These are phyloP conservation scores for Camptogramma bilineatum DNA, from an alignment of 2,888 invertebrate species.

Conservation along the genomic window DNA sequence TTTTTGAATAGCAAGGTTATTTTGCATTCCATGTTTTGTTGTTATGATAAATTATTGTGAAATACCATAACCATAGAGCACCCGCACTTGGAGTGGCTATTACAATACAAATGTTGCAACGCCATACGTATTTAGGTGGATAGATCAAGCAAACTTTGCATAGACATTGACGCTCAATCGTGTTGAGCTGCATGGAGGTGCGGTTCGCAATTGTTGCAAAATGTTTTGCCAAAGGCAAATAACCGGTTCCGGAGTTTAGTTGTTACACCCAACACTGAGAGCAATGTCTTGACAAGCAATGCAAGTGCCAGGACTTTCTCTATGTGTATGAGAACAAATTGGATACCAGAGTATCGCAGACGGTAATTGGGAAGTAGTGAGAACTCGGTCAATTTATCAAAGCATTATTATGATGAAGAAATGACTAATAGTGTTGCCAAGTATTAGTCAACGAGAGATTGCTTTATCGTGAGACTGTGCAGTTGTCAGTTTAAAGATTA, in stretches of 20 bases:
- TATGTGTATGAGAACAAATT: slow-evolving; percentile 56
- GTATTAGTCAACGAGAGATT: slow-evolving; percentile 51
- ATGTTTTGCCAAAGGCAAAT: slow-evolving; percentile 67
- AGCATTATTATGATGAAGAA: slow-evolving; percentile 59
- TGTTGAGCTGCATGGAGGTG: slow-evolving; percentile 39
- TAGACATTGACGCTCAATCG: slow-evolving; percentile 28
- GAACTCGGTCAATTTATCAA: slow-evolving; percentile 62
- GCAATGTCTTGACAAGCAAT: slow-evolving; percentile 51
- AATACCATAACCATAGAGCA: slow-evolving; percentile 23
- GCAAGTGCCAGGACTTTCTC: slow-evolving; percentile 62
- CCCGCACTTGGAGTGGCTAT: slow-evolving; percentile 14
- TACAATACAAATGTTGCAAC: slow-evolving; percentile 26
- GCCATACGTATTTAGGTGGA: slow-evolving; percentile 32
- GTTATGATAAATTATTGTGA: slow-evolving; percentile 33
- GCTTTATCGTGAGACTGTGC: slow-evolving; percentile 15
- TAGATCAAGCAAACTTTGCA: slow-evolving; percentile 39
- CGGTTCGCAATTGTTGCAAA: slow-evolving; percentile 64
- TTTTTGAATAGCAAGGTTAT: slow-evolving; percentile 58
- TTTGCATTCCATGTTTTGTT: slow-evolving; percentile 47
- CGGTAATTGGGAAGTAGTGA: slow-evolving; percentile 42
- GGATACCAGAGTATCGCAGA: slow-evolving; percentile 41
- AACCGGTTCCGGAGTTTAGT: slow-evolving; percentile 67
- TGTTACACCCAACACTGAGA: slow-evolving; percentile 44
- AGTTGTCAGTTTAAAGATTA: slow-evolving; percentile 3
- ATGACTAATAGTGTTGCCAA: slow-evolving; percentile 52